A percentile compares a stretch with the other conserved stretches of the same genome.
phyloP scores from a whole-genome alignment of 2,113 vertebrate species.

The Actinemys pallida region DNA sequence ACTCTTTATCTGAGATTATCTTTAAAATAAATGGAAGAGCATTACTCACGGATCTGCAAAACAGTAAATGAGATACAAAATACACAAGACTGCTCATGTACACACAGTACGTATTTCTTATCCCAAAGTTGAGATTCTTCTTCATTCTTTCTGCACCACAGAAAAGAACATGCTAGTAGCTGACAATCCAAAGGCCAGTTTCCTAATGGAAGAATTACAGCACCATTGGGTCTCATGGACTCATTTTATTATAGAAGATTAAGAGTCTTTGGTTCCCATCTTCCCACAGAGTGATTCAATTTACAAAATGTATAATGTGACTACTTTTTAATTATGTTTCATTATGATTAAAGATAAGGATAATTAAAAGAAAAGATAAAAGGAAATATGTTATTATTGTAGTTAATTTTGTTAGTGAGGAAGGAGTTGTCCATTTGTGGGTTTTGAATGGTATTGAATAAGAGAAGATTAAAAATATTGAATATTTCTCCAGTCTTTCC shows the following conservation, averaged over 20 bases:
- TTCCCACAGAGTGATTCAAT: conserved; percentile 34
- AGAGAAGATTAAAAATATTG: background rate
- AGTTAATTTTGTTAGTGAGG: conserved; percentile 8
- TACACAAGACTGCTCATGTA: conserved; percentile 11
- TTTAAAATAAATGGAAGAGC: conserved; percentile 36
- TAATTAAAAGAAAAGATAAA: conserved; percentile 36
- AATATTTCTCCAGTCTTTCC: background rate
- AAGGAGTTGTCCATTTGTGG: background rate
- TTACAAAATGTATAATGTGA: background rate
- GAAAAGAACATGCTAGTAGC: background rate
- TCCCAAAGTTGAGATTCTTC: background rate
- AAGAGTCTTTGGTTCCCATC: conserved; percentile 13
- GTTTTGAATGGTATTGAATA: background rate
- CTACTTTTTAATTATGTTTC: conserved; percentile 1
- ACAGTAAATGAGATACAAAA: background rate
- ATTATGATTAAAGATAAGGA: conserved; percentile 41
- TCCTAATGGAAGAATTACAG: conserved; percentile 22
- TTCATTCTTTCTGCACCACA: conserved; percentile 1
- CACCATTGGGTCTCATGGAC: background rate
- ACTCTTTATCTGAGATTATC: background rate
- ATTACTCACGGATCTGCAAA: background rate
- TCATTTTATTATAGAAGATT: background rate
- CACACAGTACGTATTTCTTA: conserved; percentile 39
- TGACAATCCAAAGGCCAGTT: conserved; percentile 29
- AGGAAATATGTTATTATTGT: background rate